Base-by-base conservation (phyloP, 1,140 invertebrate genomes). In the Anadara kagoshimensis region DNA sequence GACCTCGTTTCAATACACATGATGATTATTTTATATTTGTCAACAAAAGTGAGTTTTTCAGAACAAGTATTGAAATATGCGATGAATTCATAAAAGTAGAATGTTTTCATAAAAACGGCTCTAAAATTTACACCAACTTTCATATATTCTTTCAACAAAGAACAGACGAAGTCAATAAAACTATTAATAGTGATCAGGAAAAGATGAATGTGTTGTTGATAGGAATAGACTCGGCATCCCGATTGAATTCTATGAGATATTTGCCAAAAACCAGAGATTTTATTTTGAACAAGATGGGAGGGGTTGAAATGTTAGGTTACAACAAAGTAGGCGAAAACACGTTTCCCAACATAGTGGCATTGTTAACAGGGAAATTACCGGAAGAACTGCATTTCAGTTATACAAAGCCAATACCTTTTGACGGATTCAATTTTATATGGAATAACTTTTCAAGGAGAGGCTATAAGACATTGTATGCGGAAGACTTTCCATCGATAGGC, bases 191-290 rank as follows among this genome's bases (percentile, higher is more conserved):
- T 8, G n/a, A 45, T 2, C 5, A 62, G 3, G 81, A 0, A 83
- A 75, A 47, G 83, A 85, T 87, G n/a, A 89, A 87, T 67, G 91
- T 98, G 0, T 90, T 97, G 29, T 90, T 97, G 12, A 86, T 97
- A n/a, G 96, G 96, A 0, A 90, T 97, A n/a, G 96, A 97, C 84
- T 93, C 94, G 0, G 92, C 96, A 1, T 97, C 96, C 0, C 91
- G 95, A 57, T 90, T 96, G 57, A 97, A 97, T 88, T 94, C 96
- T 70, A 92, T 94, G 54, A 91, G 95, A 22, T 93, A 94, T 70
- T 94, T 97, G 93, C 93, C 93, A 0, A 91, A 91, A 79, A 95
- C 94, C 0, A 86, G 92, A 0, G 78, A 88, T 0, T 92, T 91
- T 78, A 89, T 96, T 0, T 78, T 84, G 76, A 16, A 83, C 1